These are phyloP conservation scores for Epinephelus malabaricus DNA, from an alignment of 2,797 vertebrate species.

Conservation along the genomic window DNA sequence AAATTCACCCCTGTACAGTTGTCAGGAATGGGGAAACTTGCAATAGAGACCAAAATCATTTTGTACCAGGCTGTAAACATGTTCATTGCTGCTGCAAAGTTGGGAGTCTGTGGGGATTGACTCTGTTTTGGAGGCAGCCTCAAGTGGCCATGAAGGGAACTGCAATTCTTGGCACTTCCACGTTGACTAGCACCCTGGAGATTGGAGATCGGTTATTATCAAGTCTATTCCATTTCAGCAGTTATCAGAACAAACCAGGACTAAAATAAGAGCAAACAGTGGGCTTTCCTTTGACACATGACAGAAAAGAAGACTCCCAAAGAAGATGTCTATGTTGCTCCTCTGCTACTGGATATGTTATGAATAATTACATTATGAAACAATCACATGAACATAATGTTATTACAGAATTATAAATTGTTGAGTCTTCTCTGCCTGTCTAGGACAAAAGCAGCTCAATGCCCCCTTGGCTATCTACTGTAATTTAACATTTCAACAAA, in stretches of 20 bases:
- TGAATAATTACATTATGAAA: background rate
- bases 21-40: no score
- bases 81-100: no score
- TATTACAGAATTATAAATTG: background rate
- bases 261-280: background rate
- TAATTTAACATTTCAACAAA: conserved; percentile 8
- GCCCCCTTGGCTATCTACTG: background rate
- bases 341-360: background rate
- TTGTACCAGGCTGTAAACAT: no score
- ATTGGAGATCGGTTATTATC: background rate
- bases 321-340: background rate
- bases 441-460: background rate
- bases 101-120: no score
- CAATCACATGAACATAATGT: background rate
- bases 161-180: no score
- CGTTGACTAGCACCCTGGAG: no score
- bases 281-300: background rate
- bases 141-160: no score
- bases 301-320: background rate
- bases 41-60: no score
- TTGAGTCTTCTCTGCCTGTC: background rate
- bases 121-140: no score
- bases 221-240: background rate
- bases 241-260: background rate
- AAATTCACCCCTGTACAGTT: no score